phyloP scores from a whole-genome alignment of 2,797 vertebrate species.

The Numenius phaeopus region DNA sequence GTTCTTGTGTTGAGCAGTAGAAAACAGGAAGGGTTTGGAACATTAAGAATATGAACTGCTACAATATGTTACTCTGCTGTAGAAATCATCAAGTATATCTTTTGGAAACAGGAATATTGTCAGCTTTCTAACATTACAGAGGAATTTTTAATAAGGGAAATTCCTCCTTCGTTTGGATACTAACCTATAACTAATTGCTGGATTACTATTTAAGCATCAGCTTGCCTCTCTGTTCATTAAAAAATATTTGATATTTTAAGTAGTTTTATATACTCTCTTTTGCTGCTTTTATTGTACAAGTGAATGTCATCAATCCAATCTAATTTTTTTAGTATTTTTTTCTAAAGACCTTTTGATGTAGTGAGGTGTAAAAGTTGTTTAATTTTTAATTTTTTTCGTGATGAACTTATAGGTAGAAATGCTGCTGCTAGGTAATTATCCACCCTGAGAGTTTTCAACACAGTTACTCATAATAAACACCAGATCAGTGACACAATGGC shows the following conservation, averaged over 20 bases:
- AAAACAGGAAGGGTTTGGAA: neutral
- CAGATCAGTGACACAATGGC: neutral
- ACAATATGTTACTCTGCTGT: neutral
- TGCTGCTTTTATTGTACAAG: constrained; percentile 7
- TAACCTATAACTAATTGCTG: neutral
- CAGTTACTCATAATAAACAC: neutral
- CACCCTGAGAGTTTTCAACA: neutral
- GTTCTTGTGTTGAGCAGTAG: neutral
- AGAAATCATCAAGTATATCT: neutral
- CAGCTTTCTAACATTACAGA: neutral
- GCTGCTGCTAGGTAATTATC: neutral
- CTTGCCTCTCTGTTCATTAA: neutral
- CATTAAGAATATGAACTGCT: neutral
- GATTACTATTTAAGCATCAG: neutral
- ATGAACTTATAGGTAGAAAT: neutral
- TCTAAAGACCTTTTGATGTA: neutral
- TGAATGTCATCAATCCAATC: neutral
- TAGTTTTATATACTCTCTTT: neutral
- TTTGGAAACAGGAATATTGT: neutral
- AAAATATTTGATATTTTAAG: neutral
- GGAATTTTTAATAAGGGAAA: neutral
- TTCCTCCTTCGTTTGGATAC: neutral
- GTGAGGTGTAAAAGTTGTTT: neutral
- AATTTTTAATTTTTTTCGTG: neutral
- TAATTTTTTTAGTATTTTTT: neutral